Conservation (phyloP, 1,140 invertebrate genomes). For the Hylaeus volcanicus region DNA sequence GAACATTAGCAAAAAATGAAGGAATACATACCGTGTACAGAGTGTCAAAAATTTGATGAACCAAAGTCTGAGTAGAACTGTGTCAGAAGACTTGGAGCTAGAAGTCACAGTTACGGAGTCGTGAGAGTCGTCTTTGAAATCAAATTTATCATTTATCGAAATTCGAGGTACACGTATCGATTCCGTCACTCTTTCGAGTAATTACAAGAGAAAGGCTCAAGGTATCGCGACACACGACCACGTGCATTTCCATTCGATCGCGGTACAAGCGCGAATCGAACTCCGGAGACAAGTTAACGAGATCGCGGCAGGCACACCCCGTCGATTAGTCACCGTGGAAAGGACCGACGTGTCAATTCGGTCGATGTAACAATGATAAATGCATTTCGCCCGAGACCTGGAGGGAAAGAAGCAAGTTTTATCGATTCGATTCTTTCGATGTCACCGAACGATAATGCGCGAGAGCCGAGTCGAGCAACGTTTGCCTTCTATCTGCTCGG, state of each 20-base stretch:
- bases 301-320: constrained; percentile 44
- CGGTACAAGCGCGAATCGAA: not conserved
- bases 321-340: constrained; percentile 55
- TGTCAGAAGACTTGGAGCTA: too few species aligned
- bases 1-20: too few species aligned
- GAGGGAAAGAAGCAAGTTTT: not conserved
- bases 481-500: not conserved
- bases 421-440: constrained; percentile 28
- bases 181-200: not conserved
- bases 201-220: constrained; percentile 32
- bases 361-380: constrained; percentile 51
- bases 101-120: too few species aligned
- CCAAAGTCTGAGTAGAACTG: too few species aligned
- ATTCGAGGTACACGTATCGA: constrained; percentile 8
- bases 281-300: constrained; percentile 38
- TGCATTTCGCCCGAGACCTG: constrained; percentile 5
- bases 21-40: too few species aligned
- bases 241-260: constrained; percentile 17
- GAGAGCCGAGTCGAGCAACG: not conserved
- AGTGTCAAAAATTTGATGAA: too few species aligned
- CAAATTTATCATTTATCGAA: not conserved
- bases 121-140: too few species aligned
- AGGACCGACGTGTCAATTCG: constrained; percentile 48
- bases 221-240: constrained; percentile 13
- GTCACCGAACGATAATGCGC: constrained; percentile 3